Base-by-base conservation (phyloP, 92 coral and sea anemone genomes). In the Metridium senile region DNA sequence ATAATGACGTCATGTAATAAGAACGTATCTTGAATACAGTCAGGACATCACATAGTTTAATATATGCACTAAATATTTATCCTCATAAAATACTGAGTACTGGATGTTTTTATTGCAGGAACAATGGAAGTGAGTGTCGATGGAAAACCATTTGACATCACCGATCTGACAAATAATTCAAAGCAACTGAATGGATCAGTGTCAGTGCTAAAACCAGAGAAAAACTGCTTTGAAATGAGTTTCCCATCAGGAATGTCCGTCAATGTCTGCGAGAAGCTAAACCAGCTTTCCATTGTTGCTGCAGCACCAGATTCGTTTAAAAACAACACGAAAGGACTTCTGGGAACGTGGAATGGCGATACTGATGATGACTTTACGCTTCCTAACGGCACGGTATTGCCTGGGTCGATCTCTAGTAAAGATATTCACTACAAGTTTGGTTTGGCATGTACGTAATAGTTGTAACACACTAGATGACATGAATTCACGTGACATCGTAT, bases 311-410 rank as follows among this genome's bases (percentile, higher is more conserved):
- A 83, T 0, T 70, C 52, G 32, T 88, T 73, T 54, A 74, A 45
- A 49, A 88, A 88, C 68, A 25, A 56, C 13, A 77, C 92, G n/a
- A 74, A 78, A 65, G 92, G 92, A 1, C 73, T 88, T 47, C 39
- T 68, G 33, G 92, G 92, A 57, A 73, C 85, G 13, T 87, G 91
- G 91, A 87, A 87, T 71, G 84, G 66, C 11, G 31, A 87, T 61
- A 46, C 77, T 7, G 68, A 70, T 21, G 91, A 87, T 31, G 91
- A 87, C 63, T 87, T 82, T 33, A 76, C 84, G n/a, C 49, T 84
- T 25, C 92, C 86, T 23, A 46, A 88, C 67, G 92, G 92, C 30
- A 59, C 66, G 33, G 66, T 59, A 9, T 26, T 59, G 63, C 82
- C 88, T 8, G 59, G 80, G 28, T 62, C 74, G 26, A 72, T 75